Conservation (phyloP, 2,888 invertebrate species). For the Ectropis crepuscularia region DNA sequence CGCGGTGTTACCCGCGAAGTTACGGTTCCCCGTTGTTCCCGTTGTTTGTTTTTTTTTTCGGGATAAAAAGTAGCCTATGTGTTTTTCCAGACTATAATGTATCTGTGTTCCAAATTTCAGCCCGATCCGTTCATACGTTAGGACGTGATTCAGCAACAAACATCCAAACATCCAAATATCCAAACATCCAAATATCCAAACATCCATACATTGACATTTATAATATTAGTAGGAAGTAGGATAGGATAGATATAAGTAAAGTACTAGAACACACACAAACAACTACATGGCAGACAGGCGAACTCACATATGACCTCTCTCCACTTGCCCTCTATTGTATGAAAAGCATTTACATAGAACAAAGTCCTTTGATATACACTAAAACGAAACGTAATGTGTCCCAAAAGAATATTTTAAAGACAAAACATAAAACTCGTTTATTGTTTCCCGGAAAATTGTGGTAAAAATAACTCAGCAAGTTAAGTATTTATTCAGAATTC, state of each 20-base stretch:
- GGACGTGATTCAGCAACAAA: no score
- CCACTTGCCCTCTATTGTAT: constrained; percentile 68
- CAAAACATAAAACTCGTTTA: background rate
- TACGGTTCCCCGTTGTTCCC: no score
- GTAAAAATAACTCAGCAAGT: constrained; percentile 2
- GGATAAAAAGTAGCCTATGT: no score
- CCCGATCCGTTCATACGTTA: no score
- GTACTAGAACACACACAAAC: constrained; percentile 8
- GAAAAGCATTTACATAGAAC: constrained; percentile 51
- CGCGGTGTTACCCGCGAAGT: no score
- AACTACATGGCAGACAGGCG: background rate
- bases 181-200: no score
- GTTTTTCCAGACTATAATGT: no score
- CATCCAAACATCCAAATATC: no score
- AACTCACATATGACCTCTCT: constrained; percentile 48
- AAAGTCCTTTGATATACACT: constrained; percentile 37
- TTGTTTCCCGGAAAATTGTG: background rate
- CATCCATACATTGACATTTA: no score
- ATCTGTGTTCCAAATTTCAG: no score
- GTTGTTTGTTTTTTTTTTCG: no score
- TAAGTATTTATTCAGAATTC: constrained; percentile 4
- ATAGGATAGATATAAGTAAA: background rate
- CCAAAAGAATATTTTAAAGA: constrained; percentile 2
- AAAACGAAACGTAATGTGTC: constrained; percentile 3
- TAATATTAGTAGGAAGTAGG: no score